phyloP scores from a whole-genome alignment of 2,797 vertebrate species.

The Falco columbarius region DNA sequence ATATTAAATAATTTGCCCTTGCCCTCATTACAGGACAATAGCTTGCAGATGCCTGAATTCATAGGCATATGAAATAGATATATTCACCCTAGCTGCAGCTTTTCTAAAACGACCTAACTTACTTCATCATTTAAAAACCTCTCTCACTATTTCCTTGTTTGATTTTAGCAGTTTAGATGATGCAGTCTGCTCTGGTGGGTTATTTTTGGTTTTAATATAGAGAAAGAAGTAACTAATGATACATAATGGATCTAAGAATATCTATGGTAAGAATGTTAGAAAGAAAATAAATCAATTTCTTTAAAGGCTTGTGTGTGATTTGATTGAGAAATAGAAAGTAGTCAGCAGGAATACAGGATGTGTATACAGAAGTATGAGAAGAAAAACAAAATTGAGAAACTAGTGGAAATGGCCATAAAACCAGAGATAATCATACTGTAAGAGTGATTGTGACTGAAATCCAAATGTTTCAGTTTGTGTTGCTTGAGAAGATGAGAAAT shows the following conservation, averaged over 20 bases:
- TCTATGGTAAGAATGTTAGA: background rate
- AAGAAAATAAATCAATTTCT: background rate
- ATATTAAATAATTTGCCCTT: background rate
- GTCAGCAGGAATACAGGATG: background rate
- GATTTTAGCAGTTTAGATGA: background rate
- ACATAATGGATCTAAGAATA: background rate
- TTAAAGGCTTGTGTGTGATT: background rate
- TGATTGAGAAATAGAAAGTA: background rate
- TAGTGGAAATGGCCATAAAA: background rate
- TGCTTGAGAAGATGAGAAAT: background rate
- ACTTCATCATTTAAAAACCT: background rate
- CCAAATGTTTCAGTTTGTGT: background rate
- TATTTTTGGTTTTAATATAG: background rate
- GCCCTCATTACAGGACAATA: background rate
- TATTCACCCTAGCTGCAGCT: background rate
- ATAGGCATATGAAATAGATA: background rate
- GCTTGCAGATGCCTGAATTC: background rate
- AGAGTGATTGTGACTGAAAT: background rate
- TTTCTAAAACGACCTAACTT: background rate
- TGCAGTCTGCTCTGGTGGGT: background rate
- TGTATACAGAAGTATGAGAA: background rate
- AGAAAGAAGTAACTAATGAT: background rate
- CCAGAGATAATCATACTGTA: background rate
- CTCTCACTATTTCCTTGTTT: background rate
- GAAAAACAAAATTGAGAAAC: background rate